Percentiles rank a stretch among this genome's conserved stretches.
These are phyloP conservation scores for Daptonema setosum DNA, from an alignment of 2,888 invertebrate species.

Conservation along the genomic window DNA sequence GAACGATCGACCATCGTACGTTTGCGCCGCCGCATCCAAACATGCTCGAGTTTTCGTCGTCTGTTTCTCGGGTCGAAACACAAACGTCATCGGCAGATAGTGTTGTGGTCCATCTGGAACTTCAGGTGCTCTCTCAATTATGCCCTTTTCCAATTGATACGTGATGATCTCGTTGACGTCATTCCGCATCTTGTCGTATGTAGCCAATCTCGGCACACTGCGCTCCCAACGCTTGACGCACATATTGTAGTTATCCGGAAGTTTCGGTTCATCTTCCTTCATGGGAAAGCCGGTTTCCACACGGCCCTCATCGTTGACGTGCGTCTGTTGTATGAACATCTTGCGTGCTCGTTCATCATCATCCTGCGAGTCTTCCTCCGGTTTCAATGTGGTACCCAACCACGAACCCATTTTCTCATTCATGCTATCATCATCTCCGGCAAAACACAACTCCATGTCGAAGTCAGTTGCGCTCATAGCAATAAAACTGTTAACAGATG, in stretches of 20 bases:
- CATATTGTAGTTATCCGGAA: neutral
- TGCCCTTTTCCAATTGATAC: conserved; percentile 2
- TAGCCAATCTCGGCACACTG: neutral
- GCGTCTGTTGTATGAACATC: too few species aligned
- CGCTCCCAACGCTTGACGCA: neutral
- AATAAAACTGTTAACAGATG: too few species aligned
- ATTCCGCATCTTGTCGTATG: neutral
- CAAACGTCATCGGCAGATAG: neutral
- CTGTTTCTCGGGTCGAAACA: neutral
- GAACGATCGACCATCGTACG: neutral
- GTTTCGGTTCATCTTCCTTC: neutral
- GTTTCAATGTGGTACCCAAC: too few species aligned
- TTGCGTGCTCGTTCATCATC: too few species aligned
- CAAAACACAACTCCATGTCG: neutral
- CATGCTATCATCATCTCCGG: neutral
- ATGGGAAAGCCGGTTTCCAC: conserved; percentile 1
- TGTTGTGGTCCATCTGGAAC: neutral
- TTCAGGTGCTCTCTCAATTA: conserved; percentile 1
- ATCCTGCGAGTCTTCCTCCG: neutral
- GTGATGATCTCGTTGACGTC: neutral
- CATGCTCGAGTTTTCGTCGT: neutral
- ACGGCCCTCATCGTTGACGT: too few species aligned
- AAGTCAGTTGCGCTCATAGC: too few species aligned
- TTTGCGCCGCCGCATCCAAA: neutral
- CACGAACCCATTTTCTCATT: too few species aligned